phyloP scores from a whole-genome alignment of 2,888 invertebrate genomes.

The Apomyelois bistriatella region DNA sequence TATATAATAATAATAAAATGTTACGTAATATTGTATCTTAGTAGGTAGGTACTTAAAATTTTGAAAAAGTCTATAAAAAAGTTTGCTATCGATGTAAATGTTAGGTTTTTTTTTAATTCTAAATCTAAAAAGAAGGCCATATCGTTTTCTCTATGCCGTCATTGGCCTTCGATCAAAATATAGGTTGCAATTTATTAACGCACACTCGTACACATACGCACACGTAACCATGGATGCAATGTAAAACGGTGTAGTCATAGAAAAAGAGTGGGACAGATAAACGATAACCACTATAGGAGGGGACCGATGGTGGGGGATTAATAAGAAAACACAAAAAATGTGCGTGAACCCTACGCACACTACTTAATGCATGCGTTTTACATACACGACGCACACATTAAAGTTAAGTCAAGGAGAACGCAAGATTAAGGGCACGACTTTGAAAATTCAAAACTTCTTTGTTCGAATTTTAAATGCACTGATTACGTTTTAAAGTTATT shows the following conservation, averaged over 20 bases:
- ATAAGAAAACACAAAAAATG: constrained; percentile 72
- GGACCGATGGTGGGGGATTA: constrained; percentile 55
- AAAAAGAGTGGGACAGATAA: constrained; percentile 77
- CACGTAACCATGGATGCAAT: constrained; percentile 37
- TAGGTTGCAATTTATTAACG: constrained; percentile 75
- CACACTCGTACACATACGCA: constrained; percentile 56
- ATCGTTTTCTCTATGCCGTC: constrained; percentile 47
- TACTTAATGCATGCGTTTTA: constrained; percentile 34
- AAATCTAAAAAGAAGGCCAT: constrained; percentile 21
- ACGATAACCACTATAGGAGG: constrained; percentile 63
- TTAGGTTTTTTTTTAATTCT: not conserved
- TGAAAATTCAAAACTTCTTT: constrained; percentile 37
- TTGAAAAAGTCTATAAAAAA: too few species aligned
- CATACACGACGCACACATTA: constrained; percentile 42
- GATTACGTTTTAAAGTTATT: constrained; percentile 11
- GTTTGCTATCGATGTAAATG: too few species aligned
- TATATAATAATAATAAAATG: too few species aligned
- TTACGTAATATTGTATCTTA: too few species aligned
- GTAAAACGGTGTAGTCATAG: constrained; percentile 58
- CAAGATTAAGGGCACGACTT: constrained; percentile 59
- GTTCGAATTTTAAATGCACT: constrained; percentile 23
- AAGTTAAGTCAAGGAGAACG: constrained; percentile 48
- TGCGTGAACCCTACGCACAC: constrained; percentile 71
- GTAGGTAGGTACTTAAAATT: too few species aligned
- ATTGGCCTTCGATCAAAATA: constrained; percentile 76